Conservation (phyloP, 2,113 vertebrate species). For the Microtus ochrogaster region DNA sequence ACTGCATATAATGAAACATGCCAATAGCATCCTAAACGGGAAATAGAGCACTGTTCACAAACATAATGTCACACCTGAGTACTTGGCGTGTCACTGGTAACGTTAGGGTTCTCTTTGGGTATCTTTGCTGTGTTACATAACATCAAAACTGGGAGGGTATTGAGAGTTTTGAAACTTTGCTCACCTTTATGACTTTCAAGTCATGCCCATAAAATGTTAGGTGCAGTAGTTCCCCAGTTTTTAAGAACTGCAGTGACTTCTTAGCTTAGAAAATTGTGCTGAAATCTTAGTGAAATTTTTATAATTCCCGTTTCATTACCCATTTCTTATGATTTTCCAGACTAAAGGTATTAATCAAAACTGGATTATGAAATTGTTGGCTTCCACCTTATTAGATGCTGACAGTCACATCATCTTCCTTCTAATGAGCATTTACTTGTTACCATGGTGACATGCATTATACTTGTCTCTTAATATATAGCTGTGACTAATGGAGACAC, state of each 20-base stretch:
- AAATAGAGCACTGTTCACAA: neutral
- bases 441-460: neutral
- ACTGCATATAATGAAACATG: neutral
- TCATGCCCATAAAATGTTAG: neutral
- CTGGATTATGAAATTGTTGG: neutral
- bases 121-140: neutral
- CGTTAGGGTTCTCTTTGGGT: too few relatives aligned
- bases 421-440: neutral
- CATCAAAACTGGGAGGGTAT: neutral
- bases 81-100: neutral
- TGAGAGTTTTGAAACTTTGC: neutral
- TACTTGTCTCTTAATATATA: neutral
- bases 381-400: neutral
- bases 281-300: neutral
- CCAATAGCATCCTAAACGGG: neutral
- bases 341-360: neutral
- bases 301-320: neutral
- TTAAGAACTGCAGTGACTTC: neutral
- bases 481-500: neutral
- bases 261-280: conserved; percentile 2
- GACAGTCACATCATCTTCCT: neutral
- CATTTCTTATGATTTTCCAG: neutral
- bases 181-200: neutral
- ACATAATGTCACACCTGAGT: neutral
- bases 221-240: neutral